phyloP scores from a whole-genome alignment of 2,113 vertebrate species.

The Marmota flaviventris region DNA sequence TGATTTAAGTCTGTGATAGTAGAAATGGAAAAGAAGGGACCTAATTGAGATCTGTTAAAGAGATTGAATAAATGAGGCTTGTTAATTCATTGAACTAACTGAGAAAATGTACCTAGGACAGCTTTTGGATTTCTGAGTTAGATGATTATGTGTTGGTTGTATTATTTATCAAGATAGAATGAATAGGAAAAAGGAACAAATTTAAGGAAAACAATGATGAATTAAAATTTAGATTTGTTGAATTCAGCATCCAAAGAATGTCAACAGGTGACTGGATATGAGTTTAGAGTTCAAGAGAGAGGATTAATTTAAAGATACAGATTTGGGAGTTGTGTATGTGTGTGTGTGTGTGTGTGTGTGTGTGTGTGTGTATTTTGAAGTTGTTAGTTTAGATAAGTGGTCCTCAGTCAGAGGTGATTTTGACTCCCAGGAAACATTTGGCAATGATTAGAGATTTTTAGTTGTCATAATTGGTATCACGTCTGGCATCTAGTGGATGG shows the following conservation, averaged over 20 bases:
- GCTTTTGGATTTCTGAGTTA: constrained; percentile 15
- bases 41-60: neutral
- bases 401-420: neutral
- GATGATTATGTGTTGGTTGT: neutral
- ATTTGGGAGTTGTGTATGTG: neutral
- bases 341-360: neutral
- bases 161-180: neutral
- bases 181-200: constrained; percentile 33
- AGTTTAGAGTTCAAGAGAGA: constrained; percentile 1
- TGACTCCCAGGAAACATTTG: neutral
- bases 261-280: neutral
- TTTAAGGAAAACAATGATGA: constrained; percentile 15
- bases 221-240: constrained; percentile 5
- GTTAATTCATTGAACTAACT: neutral
- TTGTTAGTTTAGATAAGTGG: neutral
- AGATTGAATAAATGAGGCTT: neutral
- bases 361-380: neutral
- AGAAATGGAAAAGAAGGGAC: neutral
- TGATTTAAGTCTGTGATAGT: neutral
- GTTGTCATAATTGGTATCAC: neutral
- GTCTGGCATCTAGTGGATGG: neutral
- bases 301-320: neutral
- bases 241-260: constrained; percentile 10
- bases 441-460: constrained; percentile 4
- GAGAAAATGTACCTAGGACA: neutral